Evolutionary conservation across 2,888 invertebrate species (phyloP), one percentile per base, ranked within the genome.

Genomic region (Torymus auratus): DNA sequence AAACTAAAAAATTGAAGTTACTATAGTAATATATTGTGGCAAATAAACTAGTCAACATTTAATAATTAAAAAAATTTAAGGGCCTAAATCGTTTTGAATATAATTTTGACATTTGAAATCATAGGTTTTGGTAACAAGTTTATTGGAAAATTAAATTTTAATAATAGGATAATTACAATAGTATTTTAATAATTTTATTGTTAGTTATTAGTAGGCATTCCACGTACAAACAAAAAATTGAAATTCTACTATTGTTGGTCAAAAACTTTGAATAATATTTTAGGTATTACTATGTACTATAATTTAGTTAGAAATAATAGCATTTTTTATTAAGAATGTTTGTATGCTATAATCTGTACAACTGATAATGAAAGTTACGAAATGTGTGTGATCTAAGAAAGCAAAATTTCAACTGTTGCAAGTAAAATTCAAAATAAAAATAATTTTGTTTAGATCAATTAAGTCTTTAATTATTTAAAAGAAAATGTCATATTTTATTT

Each of bases 1-100:
- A 14, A 28, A 61, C 41, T 14, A 76, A 50, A 65, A 50, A 20
- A 20, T 62, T 76, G 23, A 69, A 69, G 17, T 69, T 69, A 69
- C 28, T 69, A 41, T 58, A 71, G 17, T 41, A 41, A 67, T 72
- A 10, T 61, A 58, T 17, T 58, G 72, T 10, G 28, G 50, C 4
- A 53, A 67, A 67, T 13, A 55, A 78, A 71, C 78, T 71, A 78
- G 67, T 78, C 65, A 77, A 58, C 17, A 15, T 58, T 77, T 64
- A 15, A 20, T 41, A 50, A 55, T 41, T 5, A 64, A 64, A 28
- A 65, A 73, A 71, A 60, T 12, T 69, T 69, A 41, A 7, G 7
- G 41, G 41, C 41, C 41, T 41, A 41, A 41, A 41, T 41, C 41
- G 41, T 41, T 58, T 62, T 52, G 62, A 61, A 71, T 20, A 13